Percentiles rank a stretch among this genome's conserved stretches.
Evolutionary conservation across 1,140 invertebrate genomes (phyloP).

Genomic region (Plutomurus gul): DNA sequence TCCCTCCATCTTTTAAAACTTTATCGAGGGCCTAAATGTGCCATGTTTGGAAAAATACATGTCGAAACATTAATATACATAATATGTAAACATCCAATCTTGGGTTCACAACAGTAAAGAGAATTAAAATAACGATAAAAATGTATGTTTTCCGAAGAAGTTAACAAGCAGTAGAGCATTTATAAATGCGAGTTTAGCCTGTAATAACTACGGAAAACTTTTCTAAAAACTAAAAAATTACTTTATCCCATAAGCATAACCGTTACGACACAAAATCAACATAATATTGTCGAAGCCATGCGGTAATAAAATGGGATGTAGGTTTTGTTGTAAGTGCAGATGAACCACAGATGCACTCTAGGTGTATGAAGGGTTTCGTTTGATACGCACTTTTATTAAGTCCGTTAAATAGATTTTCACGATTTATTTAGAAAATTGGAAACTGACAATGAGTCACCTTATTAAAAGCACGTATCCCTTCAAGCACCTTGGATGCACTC

Average conservation of each 20-base stretch:
- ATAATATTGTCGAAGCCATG: background rate
- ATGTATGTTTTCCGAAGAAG: background rate
- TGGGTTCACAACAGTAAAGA: background rate
- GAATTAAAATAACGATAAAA: background rate
- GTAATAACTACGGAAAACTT: background rate
- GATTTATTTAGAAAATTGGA: background rate
- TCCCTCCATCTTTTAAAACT: conserved; percentile 46
- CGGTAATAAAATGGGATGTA: conserved; percentile 18
- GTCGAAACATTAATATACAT: background rate
- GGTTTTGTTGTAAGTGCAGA: no score
- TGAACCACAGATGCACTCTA: no score
- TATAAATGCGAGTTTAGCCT: background rate
- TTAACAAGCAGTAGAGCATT: background rate
- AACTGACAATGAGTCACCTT: background rate
- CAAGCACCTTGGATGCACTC: background rate
- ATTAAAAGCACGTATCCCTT: background rate
- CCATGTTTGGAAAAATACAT: background rate
- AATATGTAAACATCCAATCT: background rate
- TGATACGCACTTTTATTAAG: no score
- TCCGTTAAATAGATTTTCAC: background rate
- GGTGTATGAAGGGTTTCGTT: no score
- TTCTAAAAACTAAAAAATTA: background rate
- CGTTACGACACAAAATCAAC: conserved; percentile 12
- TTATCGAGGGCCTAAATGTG: conserved; percentile 41
- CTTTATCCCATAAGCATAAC: conserved; percentile 33